Conservation (phyloP, 2,113 vertebrate species). For the Sphaerodactylus townsendi region DNA sequence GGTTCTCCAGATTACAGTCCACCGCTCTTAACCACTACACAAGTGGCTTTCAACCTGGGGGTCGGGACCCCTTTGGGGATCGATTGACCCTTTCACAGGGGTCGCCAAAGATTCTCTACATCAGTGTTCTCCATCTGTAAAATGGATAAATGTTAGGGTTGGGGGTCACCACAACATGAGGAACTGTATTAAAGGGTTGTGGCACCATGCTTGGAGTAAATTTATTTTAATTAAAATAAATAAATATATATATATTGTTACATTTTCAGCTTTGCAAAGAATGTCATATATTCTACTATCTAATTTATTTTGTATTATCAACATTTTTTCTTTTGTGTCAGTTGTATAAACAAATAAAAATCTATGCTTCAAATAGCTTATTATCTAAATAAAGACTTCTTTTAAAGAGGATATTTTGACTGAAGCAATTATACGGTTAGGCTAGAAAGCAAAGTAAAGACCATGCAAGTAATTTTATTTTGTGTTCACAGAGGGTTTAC, state of each 20-base stretch:
- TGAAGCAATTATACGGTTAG: constrained; percentile 49
- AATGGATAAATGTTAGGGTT: too few species aligned
- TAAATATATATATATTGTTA: neutral
- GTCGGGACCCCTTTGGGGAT: too few species aligned
- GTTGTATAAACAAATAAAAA: constrained; percentile 41
- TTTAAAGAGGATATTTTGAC: constrained; percentile 54
- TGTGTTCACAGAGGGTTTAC: neutral
- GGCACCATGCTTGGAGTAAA: too few species aligned
- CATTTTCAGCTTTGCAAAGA: neutral
- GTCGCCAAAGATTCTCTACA: too few species aligned
- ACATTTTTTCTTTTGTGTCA: neutral
- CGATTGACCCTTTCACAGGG: too few species aligned
- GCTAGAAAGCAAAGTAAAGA: constrained; percentile 51
- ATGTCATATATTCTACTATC: neutral
- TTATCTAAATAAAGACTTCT: constrained; percentile 52
- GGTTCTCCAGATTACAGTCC: too few species aligned
- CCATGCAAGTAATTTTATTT: constrained; percentile 27
- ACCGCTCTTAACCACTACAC: too few species aligned
- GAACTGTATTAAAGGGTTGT: too few species aligned
- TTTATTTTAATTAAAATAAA: too few species aligned
- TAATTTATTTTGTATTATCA: constrained; percentile 27
- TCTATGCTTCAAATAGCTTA: constrained; percentile 54
- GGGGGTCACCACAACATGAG: too few species aligned
- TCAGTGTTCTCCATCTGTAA: too few species aligned
- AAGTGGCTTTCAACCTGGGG: too few species aligned